Base-by-base conservation (phyloP, 2,113 vertebrate species). In the Gobio gobio region DNA sequence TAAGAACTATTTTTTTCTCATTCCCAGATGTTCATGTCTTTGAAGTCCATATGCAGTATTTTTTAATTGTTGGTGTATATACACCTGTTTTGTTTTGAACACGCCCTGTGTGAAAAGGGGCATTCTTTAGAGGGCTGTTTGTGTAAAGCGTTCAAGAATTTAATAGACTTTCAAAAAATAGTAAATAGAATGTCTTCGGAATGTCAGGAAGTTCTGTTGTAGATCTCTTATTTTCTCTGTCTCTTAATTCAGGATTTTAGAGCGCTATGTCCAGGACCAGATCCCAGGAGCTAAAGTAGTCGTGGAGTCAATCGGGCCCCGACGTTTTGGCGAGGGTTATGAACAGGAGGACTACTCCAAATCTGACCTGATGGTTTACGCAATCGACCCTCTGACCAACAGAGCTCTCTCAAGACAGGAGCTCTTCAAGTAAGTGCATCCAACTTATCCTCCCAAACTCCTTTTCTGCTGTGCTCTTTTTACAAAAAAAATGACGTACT, bases 361-460 rank as follows among this genome's bases (percentile, higher is more conserved):
- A 85, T 96, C 97, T 0, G 98, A 99, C 92, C 93, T 99, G 84
- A 97, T 97, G 93, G 95, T 99, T 89, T 99, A 99, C 1, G 98
- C 98, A 63, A 97, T 99, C 1, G 98, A 99, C 91, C 98, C 98
- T 0, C 93, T 97, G 45, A 99, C 98, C 47, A 99, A 99, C 78
- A 94, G 98, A 88, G 97, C 98, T 80, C 96, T 99, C 77, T 96
- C 97, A 76, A 96, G 96, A 86, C 96, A 96, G 3, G 98, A 99
- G 78, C 97, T 99, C 77, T 98, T 94, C 80, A 99, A 98, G 98
- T 99, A 92, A 96, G 98, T 95, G 16, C 10, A 10, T 47, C 7
- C 49, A 51, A 36, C 14, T 29, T 36, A 36, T 40, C 40, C 40
- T 40, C 40, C 40, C 40, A 40, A n/a, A 7, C 84, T 59, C 24